Evolutionary conservation across 2,888 invertebrate species (phyloP).

Genomic region (Sphecodes monilicornis): DNA sequence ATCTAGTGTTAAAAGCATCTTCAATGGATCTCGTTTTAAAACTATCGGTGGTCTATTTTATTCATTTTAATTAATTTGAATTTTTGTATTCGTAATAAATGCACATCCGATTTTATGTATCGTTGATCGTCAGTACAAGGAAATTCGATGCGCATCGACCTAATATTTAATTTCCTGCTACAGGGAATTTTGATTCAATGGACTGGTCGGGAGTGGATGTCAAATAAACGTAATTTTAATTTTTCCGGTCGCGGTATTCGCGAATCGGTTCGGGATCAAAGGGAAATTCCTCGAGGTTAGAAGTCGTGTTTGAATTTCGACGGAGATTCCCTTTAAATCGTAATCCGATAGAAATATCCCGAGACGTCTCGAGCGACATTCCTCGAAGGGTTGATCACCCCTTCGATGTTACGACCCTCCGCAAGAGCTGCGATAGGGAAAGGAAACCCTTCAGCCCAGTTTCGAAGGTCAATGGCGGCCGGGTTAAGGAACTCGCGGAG

Average conservation of each 20-base stretch:
- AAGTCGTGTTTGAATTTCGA: conserved; percentile 35
- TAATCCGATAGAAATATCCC: conserved; percentile 65
- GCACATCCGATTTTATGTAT: no score
- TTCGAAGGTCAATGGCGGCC: conserved; percentile 69
- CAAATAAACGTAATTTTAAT: background rate
- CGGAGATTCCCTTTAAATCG: conserved; percentile 61
- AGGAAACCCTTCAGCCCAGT: conserved; percentile 75
- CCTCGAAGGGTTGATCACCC: conserved; percentile 64
- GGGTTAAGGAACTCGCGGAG: conserved; percentile 52
- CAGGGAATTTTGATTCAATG: background rate
- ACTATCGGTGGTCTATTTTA: background rate
- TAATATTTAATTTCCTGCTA: background rate
- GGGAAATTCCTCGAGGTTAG: conserved; percentile 14
- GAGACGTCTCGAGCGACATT: conserved; percentile 57
- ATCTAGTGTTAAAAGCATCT: no score
- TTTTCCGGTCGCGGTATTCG: background rate
- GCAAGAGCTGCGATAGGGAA: conserved; percentile 47
- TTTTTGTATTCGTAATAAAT: no score
- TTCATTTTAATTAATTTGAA: no score
- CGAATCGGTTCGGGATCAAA: conserved; percentile 25
- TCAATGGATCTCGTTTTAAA: background rate
- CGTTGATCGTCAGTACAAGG: background rate
- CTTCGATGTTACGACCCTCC: conserved; percentile 68
- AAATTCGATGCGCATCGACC: background rate
- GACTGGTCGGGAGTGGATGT: no score